Evolutionary conservation across 2,113 vertebrate species (phyloP), one percentile per base, ranked within the genome.

Genomic region (Ifrita kowaldi): DNA sequence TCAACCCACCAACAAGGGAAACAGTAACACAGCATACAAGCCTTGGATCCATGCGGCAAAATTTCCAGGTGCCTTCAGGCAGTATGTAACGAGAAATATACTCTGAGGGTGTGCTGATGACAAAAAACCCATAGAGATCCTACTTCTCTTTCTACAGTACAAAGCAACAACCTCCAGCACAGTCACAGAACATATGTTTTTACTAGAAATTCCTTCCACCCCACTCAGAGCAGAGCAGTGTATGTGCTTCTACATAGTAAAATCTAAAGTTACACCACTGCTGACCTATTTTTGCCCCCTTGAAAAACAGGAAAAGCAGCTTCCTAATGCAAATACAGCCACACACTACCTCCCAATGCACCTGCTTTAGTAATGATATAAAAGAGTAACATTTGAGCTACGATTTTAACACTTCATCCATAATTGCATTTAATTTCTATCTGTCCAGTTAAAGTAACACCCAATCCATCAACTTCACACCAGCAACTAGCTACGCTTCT

Each of bases 391-490:
- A 56, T 41, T 15, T 39, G 52, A 91, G 56, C 37, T 87, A 71
- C 5, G 1, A 49, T 93, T 87, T 79, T 80, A 80, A 91, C 33
- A 18, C 18, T 86, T 62, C 16, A 44, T 57, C 46, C 27, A 20
- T 35, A 93, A 86, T 0, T 70, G 42, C 13, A 64, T 77, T 82
- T 80, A 37, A 63, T 70, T 90, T 93, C 50, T 93, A 33, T 22
- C 68, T 35, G 24, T 80, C 91, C 80, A 47, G 39, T 63, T 92
- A 89, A 90, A 96, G 42, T 47, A 93, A 77, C 76, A 90, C 39
- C 11, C 17, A 65, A 53, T 57, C 50, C 67, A 79, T 52, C 89
- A 88, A 24, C 28, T 83, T 86, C 59, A 80, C 50, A 62, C 37
- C 28, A 88, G 5, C 35, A 62, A 10, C 53, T 11, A 80, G 26